A percentile compares a stretch with the other conserved stretches of the same genome.
These are phyloP conservation scores for Drosophila ercepeae DNA, from an alignment of 1,140 invertebrate species.

Conservation along the genomic window DNA sequence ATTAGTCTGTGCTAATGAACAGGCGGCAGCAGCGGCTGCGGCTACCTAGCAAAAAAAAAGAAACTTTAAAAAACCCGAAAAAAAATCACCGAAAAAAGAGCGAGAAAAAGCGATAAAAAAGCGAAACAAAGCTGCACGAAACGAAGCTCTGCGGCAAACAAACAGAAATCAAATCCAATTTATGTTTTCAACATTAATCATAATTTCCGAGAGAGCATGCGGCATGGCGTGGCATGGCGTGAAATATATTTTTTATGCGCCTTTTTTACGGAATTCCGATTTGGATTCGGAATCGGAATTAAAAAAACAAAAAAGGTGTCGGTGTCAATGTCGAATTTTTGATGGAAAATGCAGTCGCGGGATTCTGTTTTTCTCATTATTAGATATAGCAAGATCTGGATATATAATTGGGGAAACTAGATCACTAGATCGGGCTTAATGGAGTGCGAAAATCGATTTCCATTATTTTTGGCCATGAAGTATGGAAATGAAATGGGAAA, in stretches of 20 bases:
- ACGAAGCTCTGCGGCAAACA: constrained; percentile 68
- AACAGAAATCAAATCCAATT: constrained; percentile 81
- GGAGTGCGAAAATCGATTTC: constrained; percentile 35
- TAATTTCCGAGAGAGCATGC: constrained; percentile 53
- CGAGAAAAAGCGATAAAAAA: constrained; percentile 23
- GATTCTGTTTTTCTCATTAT: constrained; percentile 58
- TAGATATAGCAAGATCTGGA: constrained; percentile 9
- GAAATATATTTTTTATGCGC: constrained; percentile 80
- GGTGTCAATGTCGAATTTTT: constrained; percentile 75
- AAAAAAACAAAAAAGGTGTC: constrained; percentile 51
- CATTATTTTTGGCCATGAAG: constrained; percentile 41
- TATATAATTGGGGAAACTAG: constrained; percentile 21
- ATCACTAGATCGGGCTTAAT: constrained; percentile 40
- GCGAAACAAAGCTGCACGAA: constrained; percentile 50
- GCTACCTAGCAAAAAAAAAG: constrained; percentile 59
- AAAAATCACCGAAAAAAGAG: constrained; percentile 26
- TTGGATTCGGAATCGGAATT: constrained; percentile 5
- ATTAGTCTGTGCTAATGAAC: constrained; percentile 73
- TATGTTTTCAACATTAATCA: constrained; percentile 74
- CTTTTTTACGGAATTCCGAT: constrained; percentile 63
- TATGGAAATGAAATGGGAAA: too few species aligned
- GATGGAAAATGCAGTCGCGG: constrained; percentile 49
- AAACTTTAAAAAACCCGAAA: constrained; percentile 14
- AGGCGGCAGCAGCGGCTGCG: constrained; percentile 53
- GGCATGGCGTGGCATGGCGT: constrained; percentile 58